Evolutionary conservation across 2,113 vertebrate species (phyloP), one percentile per base, ranked within the genome.

Genomic region (Dermatemys mawii): DNA sequence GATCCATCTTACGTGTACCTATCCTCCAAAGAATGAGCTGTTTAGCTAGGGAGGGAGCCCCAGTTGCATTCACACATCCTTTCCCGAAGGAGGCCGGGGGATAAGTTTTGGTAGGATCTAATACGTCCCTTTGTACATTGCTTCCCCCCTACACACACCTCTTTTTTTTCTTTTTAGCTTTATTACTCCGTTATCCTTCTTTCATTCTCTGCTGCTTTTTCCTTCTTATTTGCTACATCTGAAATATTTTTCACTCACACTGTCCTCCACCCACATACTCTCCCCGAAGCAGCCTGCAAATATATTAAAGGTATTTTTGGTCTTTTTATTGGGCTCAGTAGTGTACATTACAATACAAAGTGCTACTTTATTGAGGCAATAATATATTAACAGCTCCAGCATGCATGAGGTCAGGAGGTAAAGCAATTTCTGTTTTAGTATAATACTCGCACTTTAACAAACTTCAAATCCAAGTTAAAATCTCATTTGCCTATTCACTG

Each of bases 391-490:
- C n/a, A 90, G 50, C 70, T 24, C 83, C 70, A 75, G 53, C 93
- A 88, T 19, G 57, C 2, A 26, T 1, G 54, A 96, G 88, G 57
- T 78, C 54, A 83, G 80, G 86, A 83, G 92, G 67, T 75, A 87
- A 41, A 54, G 44, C 27, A 81, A 93, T 92, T 97, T 94, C 81
- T 27, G 11, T 83, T 95, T 80, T 73, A 24, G 78, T 26, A 97
- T 96, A 86, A 49, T 95, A 88, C 32, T 92, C 78, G 78, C 70
- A 76, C 70, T 57, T 94, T 87, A 86, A 89, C 51, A 93, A 94
- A 93, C 63, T 90, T 96, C 93, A 92, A 89, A n/a, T 48, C 84
- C n/a, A 67, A 79, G 21, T 95, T 97, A 95, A 96, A 95, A 86
- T 80, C 78, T 83, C 38, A 93, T 96, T 96, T 95, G 48, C 85